phyloP scores from a whole-genome alignment of 2,113 vertebrate genomes.

The Hemibagrus wyckioides region DNA sequence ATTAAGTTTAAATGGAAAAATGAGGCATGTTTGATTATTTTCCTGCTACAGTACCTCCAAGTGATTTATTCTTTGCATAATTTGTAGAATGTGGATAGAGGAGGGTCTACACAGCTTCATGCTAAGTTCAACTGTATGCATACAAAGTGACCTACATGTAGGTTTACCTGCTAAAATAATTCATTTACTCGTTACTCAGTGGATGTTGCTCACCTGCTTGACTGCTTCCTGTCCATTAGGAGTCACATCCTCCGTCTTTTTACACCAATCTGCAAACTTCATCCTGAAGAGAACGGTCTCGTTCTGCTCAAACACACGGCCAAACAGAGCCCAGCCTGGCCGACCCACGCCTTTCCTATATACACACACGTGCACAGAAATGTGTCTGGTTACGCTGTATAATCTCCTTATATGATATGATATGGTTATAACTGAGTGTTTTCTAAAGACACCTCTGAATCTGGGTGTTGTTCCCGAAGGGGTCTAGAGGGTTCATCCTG shows the following conservation, averaged over 20 bases:
- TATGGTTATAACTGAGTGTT: no score
- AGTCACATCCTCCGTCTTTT: conserved; percentile 27
- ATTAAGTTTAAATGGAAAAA: background rate
- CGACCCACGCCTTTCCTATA: conserved; percentile 72
- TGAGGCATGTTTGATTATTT: background rate
- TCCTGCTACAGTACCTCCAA: background rate
- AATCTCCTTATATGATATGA: background rate
- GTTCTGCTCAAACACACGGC: conserved; percentile 65
- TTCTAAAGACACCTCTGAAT: conserved; percentile 59
- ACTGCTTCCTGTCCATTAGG: conserved; percentile 32
- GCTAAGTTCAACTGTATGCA: background rate
- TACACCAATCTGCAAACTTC: conserved; percentile 75
- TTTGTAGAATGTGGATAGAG: background rate
- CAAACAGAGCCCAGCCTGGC: conserved; percentile 76
- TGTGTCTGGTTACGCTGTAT: no score
- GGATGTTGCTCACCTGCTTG: conserved; percentile 56
- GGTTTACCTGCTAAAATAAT: background rate
- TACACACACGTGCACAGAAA: background rate
- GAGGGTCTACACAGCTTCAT: background rate
- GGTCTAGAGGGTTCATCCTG: conserved; percentile 75
- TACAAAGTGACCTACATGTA: background rate
- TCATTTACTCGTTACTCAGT: background rate
- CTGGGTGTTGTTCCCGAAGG: conserved; percentile 57
- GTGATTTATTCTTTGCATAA: background rate
- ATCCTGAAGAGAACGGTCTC: conserved; percentile 76